Conservation (phyloP, 1,140 invertebrate genomes). For the Cheumatopsyche charites region DNA sequence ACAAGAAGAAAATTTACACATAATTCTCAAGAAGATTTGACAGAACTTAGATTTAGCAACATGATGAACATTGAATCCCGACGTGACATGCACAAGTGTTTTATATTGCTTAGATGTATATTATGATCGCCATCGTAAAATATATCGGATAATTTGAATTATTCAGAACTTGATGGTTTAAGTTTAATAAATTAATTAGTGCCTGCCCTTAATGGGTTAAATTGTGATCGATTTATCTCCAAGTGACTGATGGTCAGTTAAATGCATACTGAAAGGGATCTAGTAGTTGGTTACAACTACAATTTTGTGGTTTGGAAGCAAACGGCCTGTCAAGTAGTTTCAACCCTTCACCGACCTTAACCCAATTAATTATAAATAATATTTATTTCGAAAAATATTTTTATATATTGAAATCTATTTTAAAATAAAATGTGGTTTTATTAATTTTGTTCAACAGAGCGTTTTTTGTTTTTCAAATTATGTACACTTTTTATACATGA, state of each 20-base stretch:
- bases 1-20: too few species aligned
- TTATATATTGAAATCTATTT: background rate
- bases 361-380: background rate
- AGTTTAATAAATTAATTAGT: constrained; percentile 1
- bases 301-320: constrained; percentile 7
- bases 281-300: constrained; percentile 5
- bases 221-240: constrained; percentile 8
- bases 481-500: too few species aligned
- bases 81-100: too few species aligned
- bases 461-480: too few species aligned
- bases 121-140: too few species aligned
- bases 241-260: constrained; percentile 5
- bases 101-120: too few species aligned
- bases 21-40: too few species aligned
- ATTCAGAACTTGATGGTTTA: background rate
- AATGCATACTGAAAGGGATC: background rate
- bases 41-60: too few species aligned
- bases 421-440: background rate
- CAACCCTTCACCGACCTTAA: background rate
- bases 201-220: background rate
- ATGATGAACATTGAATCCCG: too few species aligned
- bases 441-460: too few species aligned
- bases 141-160: too few species aligned
- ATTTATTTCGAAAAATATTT: background rate
- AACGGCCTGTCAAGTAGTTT: background rate